Evolutionary conservation across 2,797 vertebrate genomes (phyloP), one percentile per base, ranked within the genome.

Genomic region (Oreochromis mossambicus): DNA sequence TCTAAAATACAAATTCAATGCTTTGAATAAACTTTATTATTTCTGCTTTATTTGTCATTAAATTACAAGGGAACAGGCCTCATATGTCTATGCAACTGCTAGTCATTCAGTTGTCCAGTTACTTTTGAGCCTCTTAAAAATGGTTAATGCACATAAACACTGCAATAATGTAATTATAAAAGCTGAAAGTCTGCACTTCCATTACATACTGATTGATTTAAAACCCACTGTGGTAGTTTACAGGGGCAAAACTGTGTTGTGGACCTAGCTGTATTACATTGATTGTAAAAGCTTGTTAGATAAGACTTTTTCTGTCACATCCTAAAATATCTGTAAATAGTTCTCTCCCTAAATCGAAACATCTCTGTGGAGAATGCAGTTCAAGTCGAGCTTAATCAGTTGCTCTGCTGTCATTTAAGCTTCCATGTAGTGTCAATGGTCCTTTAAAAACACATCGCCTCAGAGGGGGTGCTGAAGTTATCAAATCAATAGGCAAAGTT

Each of bases 121-220:
- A 17, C 66, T 26, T 70, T 70, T 70, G 38, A 70, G 66, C 13
- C 38, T 46, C 14, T 70, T 63, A 0, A 70, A 70, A 68, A 41
- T 0, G n/a, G 0, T 68, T 41, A 41, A 66, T 41, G n/a, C 61
- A 66, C 32, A 63, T 0, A 63, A 63, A 24, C 1, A 5, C 34
- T 26, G 38, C 13, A 70, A 7, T 70, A 70, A 26, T 10, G 38
- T 24, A 70, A 43, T 26, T 17, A 70, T 43, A 1, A 17, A 43
- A 70, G 14, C 13, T 26, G 21, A 0, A 70, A 70, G 21, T 70
- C 8, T 17, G 41, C 41, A 46, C 1, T 70, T 70, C 41, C 1
- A 26, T 70, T 0, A 0, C 21, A 46, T 2, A 15, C 3, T 2
- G 21, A 46, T 46, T 11, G 3, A 0, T 46, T 46, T 73, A 26